Percentiles rank a stretch among this genome's conserved stretches.
These are phyloP conservation scores for Sarcophaga rosellei DNA, from an alignment of 2,888 invertebrate species.

Conservation along the genomic window DNA sequence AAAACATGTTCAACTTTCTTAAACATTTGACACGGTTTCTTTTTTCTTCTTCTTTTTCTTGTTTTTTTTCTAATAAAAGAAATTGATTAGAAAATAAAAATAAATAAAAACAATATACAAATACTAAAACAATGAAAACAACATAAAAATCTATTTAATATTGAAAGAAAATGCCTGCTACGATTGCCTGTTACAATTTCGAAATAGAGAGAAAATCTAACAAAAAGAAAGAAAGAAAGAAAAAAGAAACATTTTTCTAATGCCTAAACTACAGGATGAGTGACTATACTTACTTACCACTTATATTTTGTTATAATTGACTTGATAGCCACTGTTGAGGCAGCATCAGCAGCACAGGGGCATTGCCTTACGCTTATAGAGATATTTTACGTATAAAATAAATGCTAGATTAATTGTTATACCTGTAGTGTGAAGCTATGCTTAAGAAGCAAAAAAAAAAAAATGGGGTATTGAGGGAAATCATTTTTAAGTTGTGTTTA, in stretches of 20 bases:
- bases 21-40: slow-evolving; percentile 63
- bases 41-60: slow-evolving; percentile 11
- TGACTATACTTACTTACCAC: not conserved
- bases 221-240: not conserved
- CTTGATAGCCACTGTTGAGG: not conserved
- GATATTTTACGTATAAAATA: not conserved
- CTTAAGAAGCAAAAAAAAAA: not conserved
- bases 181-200: too few species aligned
- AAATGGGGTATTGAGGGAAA: not conserved
- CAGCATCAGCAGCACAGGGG: not conserved
- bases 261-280: not conserved
- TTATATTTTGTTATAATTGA: slow-evolving; percentile 19
- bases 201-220: too few species aligned
- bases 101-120: slow-evolving; percentile 5
- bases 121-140: slow-evolving; percentile 14
- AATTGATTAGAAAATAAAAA: slow-evolving; percentile 1
- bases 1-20: slow-evolving; percentile 55
- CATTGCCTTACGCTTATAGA: not conserved
- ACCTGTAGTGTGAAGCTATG: not conserved
- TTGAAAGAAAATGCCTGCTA: too few species aligned
- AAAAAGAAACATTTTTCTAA: slow-evolving; percentile 18
- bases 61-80: not conserved
- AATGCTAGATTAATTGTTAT: not conserved
- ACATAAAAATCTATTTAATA: slow-evolving; percentile 48
- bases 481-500: slow-evolving; percentile 7